Conservation (phyloP, 2,113 vertebrate genomes). For the Phainopepla nitens region DNA sequence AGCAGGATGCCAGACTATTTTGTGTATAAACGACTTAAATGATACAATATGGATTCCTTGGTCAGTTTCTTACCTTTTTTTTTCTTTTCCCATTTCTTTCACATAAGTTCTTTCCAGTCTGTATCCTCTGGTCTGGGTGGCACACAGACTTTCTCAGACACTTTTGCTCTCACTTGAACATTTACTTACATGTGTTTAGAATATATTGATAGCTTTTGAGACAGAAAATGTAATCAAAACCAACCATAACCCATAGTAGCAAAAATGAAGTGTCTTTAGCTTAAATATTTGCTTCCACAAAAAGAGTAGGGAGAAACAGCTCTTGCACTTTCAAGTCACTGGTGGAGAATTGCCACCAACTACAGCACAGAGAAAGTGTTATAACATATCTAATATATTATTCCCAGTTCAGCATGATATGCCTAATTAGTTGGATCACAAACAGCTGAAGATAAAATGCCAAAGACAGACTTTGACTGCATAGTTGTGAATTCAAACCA, state of each 20-base stretch:
- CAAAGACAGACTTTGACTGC: not conserved
- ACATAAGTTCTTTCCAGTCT: not conserved
- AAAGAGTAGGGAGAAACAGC: not conserved
- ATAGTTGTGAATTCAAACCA: not conserved
- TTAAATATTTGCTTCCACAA: slow-evolving; percentile 10
- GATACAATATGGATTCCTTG: not conserved
- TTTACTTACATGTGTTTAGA: slow-evolving; percentile 20
- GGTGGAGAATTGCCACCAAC: not conserved
- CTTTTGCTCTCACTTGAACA: not conserved
- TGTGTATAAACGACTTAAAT: not conserved
- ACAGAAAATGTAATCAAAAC: slow-evolving; percentile 20
- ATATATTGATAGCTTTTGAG: not conserved
- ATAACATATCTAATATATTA: not conserved
- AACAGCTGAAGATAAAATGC: slow-evolving; percentile 40
- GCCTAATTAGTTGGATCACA: slow-evolving; percentile 27
- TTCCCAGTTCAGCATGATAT: not conserved
- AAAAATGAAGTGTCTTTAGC: slow-evolving; percentile 1
- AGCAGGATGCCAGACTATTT: not conserved
- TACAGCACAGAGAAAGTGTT: not conserved
- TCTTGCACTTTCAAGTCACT: not conserved
- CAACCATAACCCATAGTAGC: not conserved
- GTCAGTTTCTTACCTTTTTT: too few species aligned
- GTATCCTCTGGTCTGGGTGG: not conserved
- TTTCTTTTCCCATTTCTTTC: not conserved
- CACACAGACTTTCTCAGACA: not conserved